These are phyloP conservation scores for Alcis repandata DNA, from an alignment of 2,888 invertebrate species.

Conservation along the genomic window DNA sequence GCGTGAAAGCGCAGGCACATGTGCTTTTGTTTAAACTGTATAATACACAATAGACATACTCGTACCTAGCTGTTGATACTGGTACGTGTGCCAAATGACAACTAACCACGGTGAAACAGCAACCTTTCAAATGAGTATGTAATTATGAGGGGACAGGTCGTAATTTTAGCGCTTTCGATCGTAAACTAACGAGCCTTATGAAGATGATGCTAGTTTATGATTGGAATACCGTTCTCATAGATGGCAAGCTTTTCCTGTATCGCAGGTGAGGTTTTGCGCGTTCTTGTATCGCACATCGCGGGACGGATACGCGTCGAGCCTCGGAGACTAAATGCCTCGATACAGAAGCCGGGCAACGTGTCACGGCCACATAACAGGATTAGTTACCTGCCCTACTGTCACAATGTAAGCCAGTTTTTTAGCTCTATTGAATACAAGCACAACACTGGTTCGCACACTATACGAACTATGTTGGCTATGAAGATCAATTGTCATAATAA, in stretches of 20 bases:
- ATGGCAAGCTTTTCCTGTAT: conserved; percentile 84
- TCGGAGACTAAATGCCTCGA: conserved; percentile 71
- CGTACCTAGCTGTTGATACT: conserved; percentile 8
- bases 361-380: conserved; percentile 86
- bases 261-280: conserved; percentile 79
- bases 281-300: conserved; percentile 79
- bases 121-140: conserved; percentile 59
- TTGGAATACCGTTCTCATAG: conserved; percentile 82
- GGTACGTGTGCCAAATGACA: conserved; percentile 80
- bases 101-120: conserved; percentile 76
- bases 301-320: conserved; percentile 71
- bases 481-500: not conserved
- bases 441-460: conserved; percentile 1
- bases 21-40: conserved; percentile 76
- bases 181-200: conserved; percentile 63
- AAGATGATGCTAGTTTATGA: conserved; percentile 60
- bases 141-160: conserved; percentile 27
- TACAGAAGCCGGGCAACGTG: conserved; percentile 82
- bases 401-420: conserved; percentile 32
- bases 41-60: conserved; percentile 45
- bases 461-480: conserved; percentile 26
- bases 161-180: conserved; percentile 64
- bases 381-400: conserved; percentile 76
- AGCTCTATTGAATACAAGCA: conserved; percentile 9
- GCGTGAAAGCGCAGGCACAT: conserved; percentile 78